Base-by-base conservation (phyloP, 2,888 invertebrate genomes). In the Boloria euphrosyne region DNA sequence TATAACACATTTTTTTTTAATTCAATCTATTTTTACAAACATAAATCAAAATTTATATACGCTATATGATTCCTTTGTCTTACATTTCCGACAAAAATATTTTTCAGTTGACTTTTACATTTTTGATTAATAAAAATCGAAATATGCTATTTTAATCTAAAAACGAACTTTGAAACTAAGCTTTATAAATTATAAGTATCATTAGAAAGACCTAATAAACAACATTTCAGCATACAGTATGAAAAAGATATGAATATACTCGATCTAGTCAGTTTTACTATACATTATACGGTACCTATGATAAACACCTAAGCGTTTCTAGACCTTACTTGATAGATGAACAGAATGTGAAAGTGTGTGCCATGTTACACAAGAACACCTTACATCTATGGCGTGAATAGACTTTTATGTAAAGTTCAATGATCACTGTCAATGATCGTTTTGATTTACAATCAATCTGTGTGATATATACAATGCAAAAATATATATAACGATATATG, bases 341-440 rank as follows among this genome's bases (percentile, higher is more conserved):
- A 38, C 22, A 16, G 53, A 59, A 63, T 67, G 62, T 63, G 69
- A 69, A 69, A 69, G 69, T 66, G 59, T 49, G 49, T 59, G 49
- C 17, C 47, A 27, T 47, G 31, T 27, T 27, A 47, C 49, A 49
- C 31, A 57, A 57, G 57, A 57, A 57, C 46, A 14, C 13, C 22
- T 57, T 57, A 27, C 57, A 46, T n/a, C 44, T 44, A 22, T 46
- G 14, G n/a, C 10, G 18, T 57, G 44, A 57, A 57, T n/a, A 57
- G 46, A 22, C 13, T 57, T 27, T 46, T 57, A 57, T 57, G 27
- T 55, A 46, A 44, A 57, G 57, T 57, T 57, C 57, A 57, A 57
- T 46, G 46, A 13, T 46, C 57, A 57, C n/a, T 18, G 17, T 17
- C 0, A 5, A 13, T 53, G 16, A n/a, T 17, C 16, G 16, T 44